phyloP scores from a whole-genome alignment of 2,113 vertebrate genomes.

The Scopus umbretta region DNA sequence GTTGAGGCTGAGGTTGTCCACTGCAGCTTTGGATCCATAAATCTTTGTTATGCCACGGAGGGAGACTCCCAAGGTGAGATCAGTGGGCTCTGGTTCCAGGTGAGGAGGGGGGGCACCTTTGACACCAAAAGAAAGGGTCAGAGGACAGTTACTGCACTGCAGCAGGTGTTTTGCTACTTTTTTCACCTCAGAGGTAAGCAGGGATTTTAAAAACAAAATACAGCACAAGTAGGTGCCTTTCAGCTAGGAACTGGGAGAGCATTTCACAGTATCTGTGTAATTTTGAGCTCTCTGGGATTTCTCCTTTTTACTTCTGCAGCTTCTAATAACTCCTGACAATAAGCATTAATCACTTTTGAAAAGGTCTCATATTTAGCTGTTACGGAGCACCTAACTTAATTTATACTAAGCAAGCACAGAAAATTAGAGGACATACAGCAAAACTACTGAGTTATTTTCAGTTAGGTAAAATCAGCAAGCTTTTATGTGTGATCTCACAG shows the following conservation, averaged over 20 bases:
- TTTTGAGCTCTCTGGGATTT: not conserved
- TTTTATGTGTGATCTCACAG: not conserved
- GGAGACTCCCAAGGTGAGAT: constrained; percentile 84
- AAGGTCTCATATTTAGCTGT: not conserved
- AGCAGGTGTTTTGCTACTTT: not conserved
- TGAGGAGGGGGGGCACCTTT: constrained; percentile 67
- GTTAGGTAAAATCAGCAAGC: not conserved
- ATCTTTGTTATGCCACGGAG: constrained; percentile 88
- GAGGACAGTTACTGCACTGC: not conserved
- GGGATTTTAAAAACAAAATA: not conserved
- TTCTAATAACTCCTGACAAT: constrained; percentile 3
- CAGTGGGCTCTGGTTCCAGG: constrained; percentile 77
- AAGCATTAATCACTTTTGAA: not conserved
- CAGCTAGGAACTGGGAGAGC: not conserved
- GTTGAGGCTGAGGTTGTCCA: constrained; percentile 87
- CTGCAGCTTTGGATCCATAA: constrained; percentile 82
- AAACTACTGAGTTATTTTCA: not conserved
- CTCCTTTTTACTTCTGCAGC: not conserved
- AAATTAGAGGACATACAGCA: not conserved
- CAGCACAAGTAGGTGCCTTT: not conserved
- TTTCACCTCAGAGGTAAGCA: not conserved
- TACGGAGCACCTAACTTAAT: not conserved
- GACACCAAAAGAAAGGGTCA: not conserved
- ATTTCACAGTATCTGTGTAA: not conserved
- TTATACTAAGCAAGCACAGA: not conserved